Evolutionary conservation across 1,140 invertebrate genomes (phyloP), one percentile per base, ranked within the genome.

Genomic region (Ruditapes philippinarum): DNA sequence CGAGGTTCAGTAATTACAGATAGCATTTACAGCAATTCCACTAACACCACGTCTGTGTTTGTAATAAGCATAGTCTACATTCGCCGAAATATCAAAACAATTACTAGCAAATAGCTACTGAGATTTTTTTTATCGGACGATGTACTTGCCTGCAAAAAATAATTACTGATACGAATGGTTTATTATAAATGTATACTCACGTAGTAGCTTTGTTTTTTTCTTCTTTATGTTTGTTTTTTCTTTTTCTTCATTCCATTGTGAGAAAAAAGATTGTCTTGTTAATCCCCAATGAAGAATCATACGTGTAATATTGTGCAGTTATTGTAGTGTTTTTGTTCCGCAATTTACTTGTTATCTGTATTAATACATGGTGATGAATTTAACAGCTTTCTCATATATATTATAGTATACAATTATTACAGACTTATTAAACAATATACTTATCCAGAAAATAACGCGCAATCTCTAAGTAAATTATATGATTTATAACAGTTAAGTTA

Each of bases 71-170:
- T 33, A 70, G 2, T 2, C n/a, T 28, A 28, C 2, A 38, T 40
- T 70, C 1, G 65, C 28, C 31, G 65, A 70, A 70, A 70, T 70
- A 70, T 70, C 65, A 70, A 70, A 70, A 70, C 65, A 70, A 70
- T 70, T 70, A 70, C 19, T 70, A 38, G 65, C 65, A 70, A 70
- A 70, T 70, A 70, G n/a, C n/a, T n/a, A 70, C 65, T 38, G 31
- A 36, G 65, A 70, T 36, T 11, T 70, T 70, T n/a, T 70, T 70
- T 70, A 70, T 70, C 31, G 65, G 65, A 38, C 65, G 38, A 5
- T 38, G 65, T 38, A 70, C 36, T 17, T 12, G 19, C 12, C 31
- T 70, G 65, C 65, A 11, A 70, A 70, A 33, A 70, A 38, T 38
- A 40, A 38, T 38, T 28, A 38, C 3, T 28, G 33, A 33, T 4